Evolutionary conservation across 2,797 vertebrate genomes (phyloP).

Genomic region (Vultur gryphus): DNA sequence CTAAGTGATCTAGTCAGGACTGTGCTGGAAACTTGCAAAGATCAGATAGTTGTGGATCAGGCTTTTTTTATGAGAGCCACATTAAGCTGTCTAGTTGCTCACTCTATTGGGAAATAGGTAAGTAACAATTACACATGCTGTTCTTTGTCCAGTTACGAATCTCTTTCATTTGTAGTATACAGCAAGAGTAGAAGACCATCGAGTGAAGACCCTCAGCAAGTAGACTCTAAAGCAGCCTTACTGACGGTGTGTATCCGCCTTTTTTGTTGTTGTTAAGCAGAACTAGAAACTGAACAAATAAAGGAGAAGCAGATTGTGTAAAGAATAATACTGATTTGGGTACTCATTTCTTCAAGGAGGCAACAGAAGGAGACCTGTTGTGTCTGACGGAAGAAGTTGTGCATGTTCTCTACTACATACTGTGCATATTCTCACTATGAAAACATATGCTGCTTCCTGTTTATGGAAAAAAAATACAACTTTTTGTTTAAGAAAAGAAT

Average conservation of each 20-base stretch:
- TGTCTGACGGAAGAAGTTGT: background rate
- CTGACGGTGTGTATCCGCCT: conserved; percentile 78
- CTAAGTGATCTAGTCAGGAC: background rate
- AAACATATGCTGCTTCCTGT: background rate
- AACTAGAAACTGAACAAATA: background rate
- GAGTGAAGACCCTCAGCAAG: conserved; percentile 82
- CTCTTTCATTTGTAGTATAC: conserved; percentile 70
- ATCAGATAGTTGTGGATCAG: background rate
- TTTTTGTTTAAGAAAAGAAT: background rate
- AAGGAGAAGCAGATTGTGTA: background rate
- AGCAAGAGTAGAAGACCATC: conserved; percentile 76
- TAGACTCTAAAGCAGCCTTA: conserved; percentile 83
- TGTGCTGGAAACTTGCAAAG: background rate
- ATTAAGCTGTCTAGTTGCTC: background rate
- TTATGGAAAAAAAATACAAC: background rate
- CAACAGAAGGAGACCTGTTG: background rate
- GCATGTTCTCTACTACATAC: background rate
- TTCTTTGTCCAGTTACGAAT: background rate
- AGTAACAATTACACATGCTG: background rate
- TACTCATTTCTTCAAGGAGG: background rate
- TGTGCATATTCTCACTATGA: background rate
- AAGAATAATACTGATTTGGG: background rate
- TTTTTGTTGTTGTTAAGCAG: background rate
- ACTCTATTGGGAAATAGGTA: background rate
- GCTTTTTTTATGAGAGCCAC: background rate